Evolutionary conservation across 2,888 invertebrate genomes (phyloP).

Genomic region (Endotricha flammealis): DNA sequence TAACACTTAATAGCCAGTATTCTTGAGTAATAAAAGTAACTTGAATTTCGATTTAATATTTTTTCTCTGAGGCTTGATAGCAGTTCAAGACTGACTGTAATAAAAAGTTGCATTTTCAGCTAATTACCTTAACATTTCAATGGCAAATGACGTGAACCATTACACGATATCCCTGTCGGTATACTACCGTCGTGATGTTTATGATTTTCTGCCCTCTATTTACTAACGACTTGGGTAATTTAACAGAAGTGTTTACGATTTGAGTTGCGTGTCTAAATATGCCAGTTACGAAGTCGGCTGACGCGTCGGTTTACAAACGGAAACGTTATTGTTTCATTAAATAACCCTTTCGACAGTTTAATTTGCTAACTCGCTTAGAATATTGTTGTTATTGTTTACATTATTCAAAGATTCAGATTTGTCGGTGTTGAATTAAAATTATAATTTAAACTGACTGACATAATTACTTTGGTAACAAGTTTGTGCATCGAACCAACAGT

Average conservation of each 20-base stretch:
- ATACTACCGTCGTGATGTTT: conserved; percentile 20
- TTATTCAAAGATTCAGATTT: neutral
- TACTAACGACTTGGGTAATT: conserved; percentile 32
- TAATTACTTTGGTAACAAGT: too few species aligned
- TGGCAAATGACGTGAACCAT: too few species aligned
- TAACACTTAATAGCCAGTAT: too few species aligned
- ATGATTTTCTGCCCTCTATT: conserved; percentile 21
- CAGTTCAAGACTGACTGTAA: neutral
- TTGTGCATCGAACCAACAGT: too few species aligned
- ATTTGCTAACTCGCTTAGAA: neutral
- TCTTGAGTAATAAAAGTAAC: too few species aligned
- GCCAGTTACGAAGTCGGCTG: conserved; percentile 9
- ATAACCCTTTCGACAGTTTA: neutral
- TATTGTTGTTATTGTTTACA: neutral
- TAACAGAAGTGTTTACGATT: conserved; percentile 28
- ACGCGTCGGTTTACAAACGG: neutral
- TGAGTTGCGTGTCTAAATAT: conserved; percentile 27
- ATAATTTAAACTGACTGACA: too few species aligned
- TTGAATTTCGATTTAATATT: too few species aligned
- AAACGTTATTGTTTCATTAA: neutral
- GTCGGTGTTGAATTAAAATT: too few species aligned
- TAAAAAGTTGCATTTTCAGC: too few species aligned
- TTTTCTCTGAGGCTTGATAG: too few species aligned
- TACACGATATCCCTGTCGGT: conserved; percentile 2
- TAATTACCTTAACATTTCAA: too few species aligned